Evolutionary conservation across 2,797 vertebrate species (phyloP).

Genomic region (Gymnopithys bicolor): DNA sequence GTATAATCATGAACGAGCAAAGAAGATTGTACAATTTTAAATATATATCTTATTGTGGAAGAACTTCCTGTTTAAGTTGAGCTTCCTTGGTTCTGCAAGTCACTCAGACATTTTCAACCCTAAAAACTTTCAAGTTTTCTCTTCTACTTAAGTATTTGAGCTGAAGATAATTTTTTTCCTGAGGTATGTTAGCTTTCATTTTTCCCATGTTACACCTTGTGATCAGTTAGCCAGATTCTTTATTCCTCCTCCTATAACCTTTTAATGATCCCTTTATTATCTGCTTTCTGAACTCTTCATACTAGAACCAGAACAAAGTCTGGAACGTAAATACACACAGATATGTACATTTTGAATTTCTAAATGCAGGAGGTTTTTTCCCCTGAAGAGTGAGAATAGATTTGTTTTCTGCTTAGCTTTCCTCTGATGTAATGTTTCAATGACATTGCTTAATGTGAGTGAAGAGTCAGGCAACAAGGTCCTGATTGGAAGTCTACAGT

Average conservation of each 20-base stretch:
- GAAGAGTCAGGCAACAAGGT: background rate
- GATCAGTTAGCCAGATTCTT: conserved; percentile 1
- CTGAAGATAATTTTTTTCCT: background rate
- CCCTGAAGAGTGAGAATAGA: background rate
- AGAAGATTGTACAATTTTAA: background rate
- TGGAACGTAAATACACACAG: background rate
- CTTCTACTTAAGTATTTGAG: conserved; percentile 30
- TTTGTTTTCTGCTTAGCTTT: background rate
- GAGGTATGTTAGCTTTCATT: conserved; percentile 4
- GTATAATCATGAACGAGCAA: background rate
- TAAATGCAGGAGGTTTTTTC: background rate
- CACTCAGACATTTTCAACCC: background rate
- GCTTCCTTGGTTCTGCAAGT: background rate
- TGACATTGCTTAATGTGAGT: background rate
- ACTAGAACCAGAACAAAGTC: background rate
- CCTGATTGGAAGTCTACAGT: background rate
- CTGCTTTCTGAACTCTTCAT: background rate
- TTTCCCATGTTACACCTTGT: conserved; percentile 23
- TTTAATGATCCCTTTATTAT: background rate
- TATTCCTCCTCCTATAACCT: background rate
- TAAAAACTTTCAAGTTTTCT: background rate
- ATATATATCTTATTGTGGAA: background rate
- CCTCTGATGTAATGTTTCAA: background rate
- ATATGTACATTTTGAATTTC: background rate
- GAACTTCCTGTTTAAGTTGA: background rate